These are phyloP conservation scores for Salminus brasiliensis DNA, from an alignment of 2,113 vertebrate genomes.

Conservation along the genomic window DNA sequence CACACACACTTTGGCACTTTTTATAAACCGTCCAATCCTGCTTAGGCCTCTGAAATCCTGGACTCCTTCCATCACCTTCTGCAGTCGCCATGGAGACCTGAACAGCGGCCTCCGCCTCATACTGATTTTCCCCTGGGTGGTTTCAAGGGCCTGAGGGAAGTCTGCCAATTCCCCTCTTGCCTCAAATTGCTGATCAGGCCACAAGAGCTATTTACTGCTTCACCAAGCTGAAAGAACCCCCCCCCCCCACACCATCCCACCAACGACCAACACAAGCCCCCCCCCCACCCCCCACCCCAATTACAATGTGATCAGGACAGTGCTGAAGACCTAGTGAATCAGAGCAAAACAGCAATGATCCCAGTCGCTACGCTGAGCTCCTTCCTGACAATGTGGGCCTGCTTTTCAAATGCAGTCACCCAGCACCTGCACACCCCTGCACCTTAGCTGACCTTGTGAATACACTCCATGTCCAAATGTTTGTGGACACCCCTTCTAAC, in stretches of 20 bases:
- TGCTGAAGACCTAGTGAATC: neutral
- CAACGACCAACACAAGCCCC: too few species aligned
- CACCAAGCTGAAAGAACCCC: neutral
- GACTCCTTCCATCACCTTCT: slow-evolving; percentile 36
- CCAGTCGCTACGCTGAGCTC: neutral
- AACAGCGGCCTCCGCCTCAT: slow-evolving; percentile 27
- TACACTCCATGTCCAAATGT: too few species aligned
- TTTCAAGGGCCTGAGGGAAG: neutral
- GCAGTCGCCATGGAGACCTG: slow-evolving; percentile 28
- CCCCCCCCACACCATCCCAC: too few species aligned
- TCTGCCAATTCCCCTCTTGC: slow-evolving; percentile 5
- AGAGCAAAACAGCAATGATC: neutral
- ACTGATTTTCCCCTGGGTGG: neutral
- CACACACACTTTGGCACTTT: slow-evolving; percentile 32
- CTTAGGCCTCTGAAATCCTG: slow-evolving; percentile 26
- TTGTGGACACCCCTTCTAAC: too few species aligned
- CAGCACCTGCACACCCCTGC: neutral
- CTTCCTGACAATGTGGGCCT: neutral
- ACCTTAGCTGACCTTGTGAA: neutral
- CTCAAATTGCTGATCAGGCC: slow-evolving; percentile 5
- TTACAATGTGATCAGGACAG: neutral
- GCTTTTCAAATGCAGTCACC: neutral
- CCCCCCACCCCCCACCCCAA: neutral
- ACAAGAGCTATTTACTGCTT: neutral
- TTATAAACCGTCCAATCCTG: slow-evolving; percentile 37